These are phyloP conservation scores for Tiaroga cobitis DNA, from an alignment of 2,797 vertebrate species.

Conservation along the genomic window DNA sequence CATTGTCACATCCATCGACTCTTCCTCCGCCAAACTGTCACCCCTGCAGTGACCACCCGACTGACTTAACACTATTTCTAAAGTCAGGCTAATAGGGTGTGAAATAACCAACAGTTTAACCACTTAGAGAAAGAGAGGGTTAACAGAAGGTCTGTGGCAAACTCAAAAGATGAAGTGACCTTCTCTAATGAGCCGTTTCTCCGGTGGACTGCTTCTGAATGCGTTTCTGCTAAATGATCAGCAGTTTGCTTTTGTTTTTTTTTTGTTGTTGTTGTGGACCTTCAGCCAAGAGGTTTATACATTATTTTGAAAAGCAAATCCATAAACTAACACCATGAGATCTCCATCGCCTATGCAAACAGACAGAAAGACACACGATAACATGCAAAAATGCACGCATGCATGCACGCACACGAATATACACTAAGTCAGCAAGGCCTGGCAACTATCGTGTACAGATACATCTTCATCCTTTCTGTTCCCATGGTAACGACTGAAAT, in stretches of 20 bases:
- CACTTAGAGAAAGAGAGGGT: conserved; percentile 70
- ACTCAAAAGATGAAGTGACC: conserved; percentile 46
- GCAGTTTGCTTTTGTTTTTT: conserved; percentile 30
- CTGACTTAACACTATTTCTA: conserved; percentile 76
- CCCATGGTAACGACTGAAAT: conserved; percentile 83
- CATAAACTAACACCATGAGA: conserved; percentile 24
- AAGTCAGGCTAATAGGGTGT: conserved; percentile 76
- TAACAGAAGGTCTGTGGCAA: conserved; percentile 38
- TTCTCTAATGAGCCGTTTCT: conserved; percentile 40
- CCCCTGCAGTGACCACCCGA: conserved; percentile 66
- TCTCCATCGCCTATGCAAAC: conserved; percentile 45
- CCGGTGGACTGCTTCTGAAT: conserved; percentile 19
- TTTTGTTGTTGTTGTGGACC: conserved; percentile 51
- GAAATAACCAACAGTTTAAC: conserved; percentile 74
- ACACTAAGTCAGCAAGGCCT: conserved; percentile 63
- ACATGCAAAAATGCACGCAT: conserved; percentile 51
- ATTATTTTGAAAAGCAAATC: conserved; percentile 60
- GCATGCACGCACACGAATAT: conserved; percentile 37
- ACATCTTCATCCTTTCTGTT: conserved; percentile 85
- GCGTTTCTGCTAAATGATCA: conserved; percentile 43
- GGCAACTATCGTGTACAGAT: conserved; percentile 76
- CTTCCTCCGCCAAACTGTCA: conserved; percentile 71
- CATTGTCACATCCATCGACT: conserved; percentile 75
- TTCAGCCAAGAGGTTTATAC: conserved; percentile 64
- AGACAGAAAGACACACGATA: conserved; percentile 53